Percentiles rank a stretch among this genome's conserved stretches.
phyloP scores from a whole-genome alignment of 2,888 invertebrate species.

The Tubulanus polymorphus region DNA sequence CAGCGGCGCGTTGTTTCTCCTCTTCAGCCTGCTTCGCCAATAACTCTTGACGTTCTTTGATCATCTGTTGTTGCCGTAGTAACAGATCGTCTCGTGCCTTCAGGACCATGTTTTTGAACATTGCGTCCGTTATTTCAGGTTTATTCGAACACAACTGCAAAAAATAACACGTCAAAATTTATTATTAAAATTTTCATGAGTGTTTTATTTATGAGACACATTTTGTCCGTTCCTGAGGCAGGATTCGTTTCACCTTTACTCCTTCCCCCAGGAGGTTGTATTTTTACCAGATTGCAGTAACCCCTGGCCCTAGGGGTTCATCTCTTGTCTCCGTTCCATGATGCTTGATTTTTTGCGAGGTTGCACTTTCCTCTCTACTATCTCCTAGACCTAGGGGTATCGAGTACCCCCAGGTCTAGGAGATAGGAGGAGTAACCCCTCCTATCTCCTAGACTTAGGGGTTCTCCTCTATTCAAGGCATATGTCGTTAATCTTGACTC shows the following conservation, averaged over 20 bases:
- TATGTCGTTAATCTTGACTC: no score
- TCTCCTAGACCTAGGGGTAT: not conserved
- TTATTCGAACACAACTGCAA: slow-evolving; percentile 46
- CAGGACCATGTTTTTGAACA: slow-evolving; percentile 86
- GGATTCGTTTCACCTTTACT: no score
- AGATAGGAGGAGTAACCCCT: no score
- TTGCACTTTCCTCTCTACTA: not conserved
- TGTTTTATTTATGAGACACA: no score
- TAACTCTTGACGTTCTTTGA: slow-evolving; percentile 30
- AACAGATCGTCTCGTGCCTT: slow-evolving; percentile 50
- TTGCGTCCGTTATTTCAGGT: slow-evolving; percentile 65
- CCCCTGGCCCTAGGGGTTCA: no score
- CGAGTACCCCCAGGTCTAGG: not conserved
- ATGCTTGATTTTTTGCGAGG: not conserved
- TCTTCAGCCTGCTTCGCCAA: slow-evolving; percentile 19
- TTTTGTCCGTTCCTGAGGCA: no score
- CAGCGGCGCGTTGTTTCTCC: slow-evolving; percentile 9
- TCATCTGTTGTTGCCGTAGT: slow-evolving; percentile 33
- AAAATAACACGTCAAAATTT: slow-evolving; percentile 2
- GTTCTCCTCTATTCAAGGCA: no score
- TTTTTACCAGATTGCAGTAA: no score
- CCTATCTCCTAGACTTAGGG: no score
- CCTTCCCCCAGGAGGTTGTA: no score
- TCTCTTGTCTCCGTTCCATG: no score
- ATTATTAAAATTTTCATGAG: not conserved